Evolutionary conservation across 2,113 vertebrate genomes (phyloP).

Genomic region (Morphnarchus princeps): DNA sequence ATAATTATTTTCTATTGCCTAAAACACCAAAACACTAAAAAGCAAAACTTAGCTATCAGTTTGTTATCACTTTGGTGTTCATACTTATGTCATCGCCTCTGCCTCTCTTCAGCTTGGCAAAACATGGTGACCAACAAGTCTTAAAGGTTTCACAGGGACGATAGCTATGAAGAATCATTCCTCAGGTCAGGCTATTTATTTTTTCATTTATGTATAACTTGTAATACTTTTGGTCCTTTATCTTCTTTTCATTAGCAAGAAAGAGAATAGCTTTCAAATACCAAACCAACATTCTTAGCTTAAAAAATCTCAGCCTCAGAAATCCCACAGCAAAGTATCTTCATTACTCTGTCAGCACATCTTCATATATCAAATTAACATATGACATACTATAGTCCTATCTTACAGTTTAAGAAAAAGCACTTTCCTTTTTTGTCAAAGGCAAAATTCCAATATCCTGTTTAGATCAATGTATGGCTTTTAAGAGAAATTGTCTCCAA

Average conservation of each 20-base stretch:
- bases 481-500: not conserved
- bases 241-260: not conserved
- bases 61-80: not conserved
- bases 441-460: not conserved
- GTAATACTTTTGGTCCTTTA: not conserved
- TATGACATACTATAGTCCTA: not conserved
- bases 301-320: not conserved
- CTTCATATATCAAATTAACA: not conserved
- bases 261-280: not conserved
- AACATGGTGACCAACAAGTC: not conserved
- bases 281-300: not conserved
- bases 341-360: not conserved
- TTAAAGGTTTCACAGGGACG: not conserved
- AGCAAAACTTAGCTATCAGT: not conserved
- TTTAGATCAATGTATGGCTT: not conserved
- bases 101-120: not conserved
- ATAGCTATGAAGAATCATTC: not conserved
- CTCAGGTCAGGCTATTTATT: not conserved
- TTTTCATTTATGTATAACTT: not conserved
- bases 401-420: not conserved
- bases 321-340: not conserved
- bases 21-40: not conserved
- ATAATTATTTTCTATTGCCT: not conserved
- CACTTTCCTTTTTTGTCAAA: not conserved
- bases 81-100: not conserved